Conservation (phyloP, 2,797 vertebrate species). For the Galagoides demidoff region DNA sequence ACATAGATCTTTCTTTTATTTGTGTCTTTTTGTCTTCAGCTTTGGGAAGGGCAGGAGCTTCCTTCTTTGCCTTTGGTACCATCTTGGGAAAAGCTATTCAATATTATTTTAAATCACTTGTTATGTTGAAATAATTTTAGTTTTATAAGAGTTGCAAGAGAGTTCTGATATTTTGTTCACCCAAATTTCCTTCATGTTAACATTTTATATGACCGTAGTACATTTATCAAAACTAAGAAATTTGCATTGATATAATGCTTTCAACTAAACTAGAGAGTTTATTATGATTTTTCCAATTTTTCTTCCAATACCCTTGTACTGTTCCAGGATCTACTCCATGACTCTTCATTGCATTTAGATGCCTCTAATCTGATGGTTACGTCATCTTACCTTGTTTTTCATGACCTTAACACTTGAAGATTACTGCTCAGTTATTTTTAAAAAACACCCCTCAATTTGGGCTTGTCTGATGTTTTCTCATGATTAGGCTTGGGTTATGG, state of each 20-base stretch:
- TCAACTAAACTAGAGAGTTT: neutral
- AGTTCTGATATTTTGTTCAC: neutral
- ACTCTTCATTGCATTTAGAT: accelerated
- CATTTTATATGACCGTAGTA: accelerated
- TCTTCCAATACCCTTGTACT: no score
- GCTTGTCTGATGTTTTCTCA: neutral
- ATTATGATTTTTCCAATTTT: neutral
- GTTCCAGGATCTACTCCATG: no score
- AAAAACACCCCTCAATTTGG: no score
- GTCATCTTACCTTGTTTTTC: neutral
- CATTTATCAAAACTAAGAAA: neutral
- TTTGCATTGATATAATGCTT: neutral
- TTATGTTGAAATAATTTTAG: neutral
- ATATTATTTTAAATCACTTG: neutral
- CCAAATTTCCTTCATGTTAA: neutral
- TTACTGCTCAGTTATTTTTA: neutral
- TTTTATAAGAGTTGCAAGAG: neutral
- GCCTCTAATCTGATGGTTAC: neutral
- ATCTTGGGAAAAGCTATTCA: neutral
- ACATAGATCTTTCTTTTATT: no score
- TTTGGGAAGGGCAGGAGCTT: no score
- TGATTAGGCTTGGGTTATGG: no score
- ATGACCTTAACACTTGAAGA: neutral
- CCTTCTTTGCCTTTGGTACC: no score
- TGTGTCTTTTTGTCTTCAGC: no score